phyloP scores from a whole-genome alignment of 2,113 vertebrate species.

The Sapajus apella region DNA sequence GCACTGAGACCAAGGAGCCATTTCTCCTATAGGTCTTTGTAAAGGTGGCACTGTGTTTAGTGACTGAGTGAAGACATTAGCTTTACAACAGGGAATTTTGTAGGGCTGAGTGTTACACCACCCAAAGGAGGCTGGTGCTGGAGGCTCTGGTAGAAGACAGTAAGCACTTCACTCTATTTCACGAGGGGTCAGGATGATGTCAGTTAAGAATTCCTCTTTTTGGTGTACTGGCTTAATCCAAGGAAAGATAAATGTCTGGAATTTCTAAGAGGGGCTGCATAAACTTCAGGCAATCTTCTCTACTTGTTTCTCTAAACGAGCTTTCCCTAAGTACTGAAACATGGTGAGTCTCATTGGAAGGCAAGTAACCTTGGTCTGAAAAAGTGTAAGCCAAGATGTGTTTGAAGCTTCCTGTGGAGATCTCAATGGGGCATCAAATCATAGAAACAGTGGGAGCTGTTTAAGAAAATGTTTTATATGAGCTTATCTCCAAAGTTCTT shows the following conservation, averaged over 20 bases:
- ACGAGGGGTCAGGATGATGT: neutral
- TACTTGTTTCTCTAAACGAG: slow-evolving; percentile 39
- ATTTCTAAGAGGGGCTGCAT: neutral
- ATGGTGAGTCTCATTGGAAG: neutral
- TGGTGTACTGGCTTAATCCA: neutral
- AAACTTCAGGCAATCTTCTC: slow-evolving; percentile 14
- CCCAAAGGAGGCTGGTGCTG: neutral
- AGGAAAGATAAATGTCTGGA: neutral
- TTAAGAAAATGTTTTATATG: neutral
- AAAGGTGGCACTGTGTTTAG: neutral
- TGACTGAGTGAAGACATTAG: neutral
- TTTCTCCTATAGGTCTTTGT: neutral
- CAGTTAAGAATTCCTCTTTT: neutral
- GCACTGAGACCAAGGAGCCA: neutral
- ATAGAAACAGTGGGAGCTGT: neutral
- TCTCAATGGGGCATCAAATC: neutral
- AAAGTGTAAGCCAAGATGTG: neutral
- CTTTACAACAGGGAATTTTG: neutral
- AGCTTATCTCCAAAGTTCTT: neutral
- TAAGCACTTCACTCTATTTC: neutral
- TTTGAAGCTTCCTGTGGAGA: neutral
- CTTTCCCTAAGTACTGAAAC: neutral
- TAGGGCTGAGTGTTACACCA: neutral
- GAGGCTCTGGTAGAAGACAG: neutral
- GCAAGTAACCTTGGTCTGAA: slow-evolving; percentile 1